These are phyloP conservation scores for Numenius arquata DNA, from an alignment of 2,113 vertebrate species.

Conservation along the genomic window DNA sequence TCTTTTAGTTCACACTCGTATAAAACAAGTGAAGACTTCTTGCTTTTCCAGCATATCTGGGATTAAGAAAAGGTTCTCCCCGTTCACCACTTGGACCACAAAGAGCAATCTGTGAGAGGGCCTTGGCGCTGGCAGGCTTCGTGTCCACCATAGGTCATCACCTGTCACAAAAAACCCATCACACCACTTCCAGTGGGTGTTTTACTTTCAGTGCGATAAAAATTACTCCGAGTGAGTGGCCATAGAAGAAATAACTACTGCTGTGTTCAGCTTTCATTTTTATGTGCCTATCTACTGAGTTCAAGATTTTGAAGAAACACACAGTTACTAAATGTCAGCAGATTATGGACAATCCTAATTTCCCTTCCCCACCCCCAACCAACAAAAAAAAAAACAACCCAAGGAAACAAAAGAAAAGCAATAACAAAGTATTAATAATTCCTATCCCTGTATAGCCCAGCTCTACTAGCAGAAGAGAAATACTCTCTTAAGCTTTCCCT, in stretches of 20 bases:
- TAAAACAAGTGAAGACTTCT: neutral
- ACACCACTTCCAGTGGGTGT: fast-evolving
- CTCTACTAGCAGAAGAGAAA: neutral
- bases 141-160: fast-evolving
- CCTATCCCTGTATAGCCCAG: neutral
- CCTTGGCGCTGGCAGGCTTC: neutral
- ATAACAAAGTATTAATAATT: neutral
- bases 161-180: neutral
- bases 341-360: neutral
- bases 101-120: neutral
- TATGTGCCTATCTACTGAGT: neutral
- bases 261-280: neutral
- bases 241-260: neutral
- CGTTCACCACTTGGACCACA: fast-evolving
- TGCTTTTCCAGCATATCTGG: neutral
- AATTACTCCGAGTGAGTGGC: neutral
- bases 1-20: neutral
- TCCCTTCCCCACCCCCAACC: neutral
- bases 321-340: neutral
- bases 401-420: neutral
- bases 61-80: neutral
- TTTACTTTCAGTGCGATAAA: neutral
- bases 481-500: neutral
- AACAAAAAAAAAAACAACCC: neutral
- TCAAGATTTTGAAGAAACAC: neutral